Evolutionary conservation across 2,888 invertebrate species (phyloP).

Genomic region (Prenolepis imparis): DNA sequence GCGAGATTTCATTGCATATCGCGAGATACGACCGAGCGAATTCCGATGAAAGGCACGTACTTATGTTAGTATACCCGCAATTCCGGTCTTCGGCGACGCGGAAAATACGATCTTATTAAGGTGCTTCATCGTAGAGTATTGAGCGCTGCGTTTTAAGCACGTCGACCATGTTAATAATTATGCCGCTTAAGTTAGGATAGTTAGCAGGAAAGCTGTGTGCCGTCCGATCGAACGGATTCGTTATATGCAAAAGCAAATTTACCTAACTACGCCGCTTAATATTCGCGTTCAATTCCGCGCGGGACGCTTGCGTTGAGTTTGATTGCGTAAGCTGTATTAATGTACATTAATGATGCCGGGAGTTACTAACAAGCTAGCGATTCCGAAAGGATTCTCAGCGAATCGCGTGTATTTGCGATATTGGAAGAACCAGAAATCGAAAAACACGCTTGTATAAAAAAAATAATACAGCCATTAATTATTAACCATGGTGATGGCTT

Average conservation of each 20-base stretch:
- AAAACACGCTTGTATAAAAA: background rate
- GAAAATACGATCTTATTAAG: slow-evolving; percentile 65
- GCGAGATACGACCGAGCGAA: background rate
- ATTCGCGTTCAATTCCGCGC: slow-evolving; percentile 22
- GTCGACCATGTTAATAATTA: slow-evolving; percentile 61
- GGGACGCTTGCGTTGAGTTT: slow-evolving; percentile 4
- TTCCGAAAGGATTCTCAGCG: background rate
- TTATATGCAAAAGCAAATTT: slow-evolving; percentile 14
- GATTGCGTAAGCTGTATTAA: slow-evolving; percentile 33
- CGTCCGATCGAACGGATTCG: slow-evolving; percentile 50
- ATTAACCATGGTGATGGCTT: background rate
- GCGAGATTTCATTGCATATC: slow-evolving; percentile 8
- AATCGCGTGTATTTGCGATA: background rate
- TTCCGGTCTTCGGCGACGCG: slow-evolving; percentile 31
- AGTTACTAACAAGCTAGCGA: slow-evolving; percentile 19
- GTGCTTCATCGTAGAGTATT: slow-evolving; percentile 53
- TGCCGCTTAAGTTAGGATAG: slow-evolving; percentile 47
- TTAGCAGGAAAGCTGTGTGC: background rate
- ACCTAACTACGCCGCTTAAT: slow-evolving; percentile 30
- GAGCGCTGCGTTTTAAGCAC: slow-evolving; percentile 44
- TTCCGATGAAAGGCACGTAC: slow-evolving; percentile 6
- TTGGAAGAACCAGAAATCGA: background rate
- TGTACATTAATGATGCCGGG: background rate
- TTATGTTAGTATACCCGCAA: background rate
- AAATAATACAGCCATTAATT: background rate